Conservation (phyloP, 37 sponge, comb jelly and placozoan species). For the Crambe crambe region DNA sequence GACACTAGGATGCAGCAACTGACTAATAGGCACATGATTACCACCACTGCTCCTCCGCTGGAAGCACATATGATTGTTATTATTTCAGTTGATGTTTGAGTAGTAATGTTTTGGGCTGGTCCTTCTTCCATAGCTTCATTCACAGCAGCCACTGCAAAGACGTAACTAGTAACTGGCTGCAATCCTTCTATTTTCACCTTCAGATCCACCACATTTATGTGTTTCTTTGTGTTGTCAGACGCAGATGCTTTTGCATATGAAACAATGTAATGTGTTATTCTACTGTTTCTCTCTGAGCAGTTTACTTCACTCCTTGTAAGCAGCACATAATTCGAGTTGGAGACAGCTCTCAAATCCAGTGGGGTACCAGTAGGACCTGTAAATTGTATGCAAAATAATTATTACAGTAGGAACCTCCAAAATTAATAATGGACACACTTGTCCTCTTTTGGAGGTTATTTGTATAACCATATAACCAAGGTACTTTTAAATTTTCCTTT, state of each 20-base stretch:
- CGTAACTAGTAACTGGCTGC: conserved; percentile 5
- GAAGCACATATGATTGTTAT: background rate
- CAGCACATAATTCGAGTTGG: background rate
- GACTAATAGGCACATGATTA: background rate
- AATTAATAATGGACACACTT: no score
- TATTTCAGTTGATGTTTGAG: background rate
- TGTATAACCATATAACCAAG: no score
- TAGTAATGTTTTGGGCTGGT: background rate
- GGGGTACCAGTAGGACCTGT: conserved; percentile 7
- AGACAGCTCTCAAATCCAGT: background rate
- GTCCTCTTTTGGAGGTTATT: no score
- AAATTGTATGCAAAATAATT: no score
- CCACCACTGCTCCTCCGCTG: background rate
- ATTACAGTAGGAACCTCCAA: background rate
- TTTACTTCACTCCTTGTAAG: conserved; percentile 7
- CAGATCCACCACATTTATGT: background rate
- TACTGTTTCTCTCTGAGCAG: conserved; percentile 16
- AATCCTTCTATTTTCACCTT: conserved; percentile 7
- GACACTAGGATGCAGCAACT: background rate
- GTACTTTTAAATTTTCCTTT: no score
- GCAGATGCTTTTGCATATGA: background rate
- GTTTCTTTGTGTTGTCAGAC: background rate
- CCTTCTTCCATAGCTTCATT: conserved; percentile 25
- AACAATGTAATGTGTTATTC: background rate
- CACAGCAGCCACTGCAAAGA: conserved; percentile 25